A percentile compares a stretch with the other conserved stretches of the same genome.
These are phyloP conservation scores for Drosophila rufa DNA, from an alignment of 1,140 invertebrate species.

Conservation along the genomic window DNA sequence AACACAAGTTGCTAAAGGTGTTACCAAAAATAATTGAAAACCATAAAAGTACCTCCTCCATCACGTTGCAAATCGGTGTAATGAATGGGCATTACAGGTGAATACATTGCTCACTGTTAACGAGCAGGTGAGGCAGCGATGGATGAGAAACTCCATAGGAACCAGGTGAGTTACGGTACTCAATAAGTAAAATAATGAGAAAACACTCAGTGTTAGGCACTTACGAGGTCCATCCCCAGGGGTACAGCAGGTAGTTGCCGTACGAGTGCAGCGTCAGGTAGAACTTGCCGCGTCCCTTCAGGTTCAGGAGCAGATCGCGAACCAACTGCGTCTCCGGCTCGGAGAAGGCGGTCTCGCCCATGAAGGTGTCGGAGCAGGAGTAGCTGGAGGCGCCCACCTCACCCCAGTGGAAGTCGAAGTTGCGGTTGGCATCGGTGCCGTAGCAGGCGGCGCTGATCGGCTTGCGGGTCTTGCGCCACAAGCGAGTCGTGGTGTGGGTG, in stretches of 20 bases:
- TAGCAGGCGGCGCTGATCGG: conserved; percentile 78
- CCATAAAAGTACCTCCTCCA: too few species aligned
- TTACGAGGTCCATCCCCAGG: conserved; percentile 89
- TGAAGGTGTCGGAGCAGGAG: conserved; percentile 89
- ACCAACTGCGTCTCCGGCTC: conserved; percentile 88
- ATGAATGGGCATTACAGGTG: background rate
- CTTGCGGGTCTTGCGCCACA: conserved; percentile 87
- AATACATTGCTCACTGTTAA: too few species aligned
- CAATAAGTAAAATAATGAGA: background rate
- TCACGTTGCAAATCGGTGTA: too few species aligned
- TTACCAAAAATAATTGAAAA: too few species aligned
- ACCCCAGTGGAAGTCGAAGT: conserved; percentile 89
- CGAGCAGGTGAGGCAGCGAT: too few species aligned
- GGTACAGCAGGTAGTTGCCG: conserved; percentile 89
- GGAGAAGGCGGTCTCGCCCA: conserved; percentile 88
- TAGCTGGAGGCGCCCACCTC: conserved; percentile 88
- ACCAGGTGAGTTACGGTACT: background rate
- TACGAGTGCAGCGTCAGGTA: conserved; percentile 91
- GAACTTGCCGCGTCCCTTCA: conserved; percentile 86
- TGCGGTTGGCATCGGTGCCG: conserved; percentile 89
- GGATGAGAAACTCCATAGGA: background rate
- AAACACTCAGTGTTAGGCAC: conserved; percentile 3
- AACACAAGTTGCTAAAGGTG: too few species aligned
- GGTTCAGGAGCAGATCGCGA: conserved; percentile 84
- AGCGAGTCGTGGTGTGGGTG: conserved; percentile 78